These are phyloP conservation scores for Ophraella communa DNA, from an alignment of 2,888 invertebrate genomes.

Conservation along the genomic window DNA sequence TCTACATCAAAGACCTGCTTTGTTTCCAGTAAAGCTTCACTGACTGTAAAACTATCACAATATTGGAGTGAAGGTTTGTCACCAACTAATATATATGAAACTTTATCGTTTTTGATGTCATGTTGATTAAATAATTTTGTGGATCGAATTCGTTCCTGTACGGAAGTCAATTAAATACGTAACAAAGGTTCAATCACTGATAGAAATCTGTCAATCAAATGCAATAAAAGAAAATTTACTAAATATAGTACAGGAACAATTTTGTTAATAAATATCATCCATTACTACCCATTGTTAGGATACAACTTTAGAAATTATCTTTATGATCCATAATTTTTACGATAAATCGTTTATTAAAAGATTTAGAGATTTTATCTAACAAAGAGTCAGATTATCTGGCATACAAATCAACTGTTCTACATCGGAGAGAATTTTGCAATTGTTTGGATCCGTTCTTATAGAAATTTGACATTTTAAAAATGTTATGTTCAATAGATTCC, in stretches of 20 bases:
- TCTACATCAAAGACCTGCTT: neutral
- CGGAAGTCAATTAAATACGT: neutral
- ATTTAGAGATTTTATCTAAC: neutral
- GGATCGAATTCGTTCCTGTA: too few relatives aligned
- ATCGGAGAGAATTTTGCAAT: neutral
- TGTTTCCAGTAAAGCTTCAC: neutral
- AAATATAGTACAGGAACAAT: too few relatives aligned
- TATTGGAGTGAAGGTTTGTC: neutral
- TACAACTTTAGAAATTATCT: too few relatives aligned
- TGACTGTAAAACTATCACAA: neutral
- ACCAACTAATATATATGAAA: too few relatives aligned
- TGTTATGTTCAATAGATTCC: neutral
- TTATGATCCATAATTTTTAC: too few relatives aligned
- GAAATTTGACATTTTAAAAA: neutral
- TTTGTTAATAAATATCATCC: too few relatives aligned
- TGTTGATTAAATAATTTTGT: too few relatives aligned
- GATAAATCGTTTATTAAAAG: too few relatives aligned
- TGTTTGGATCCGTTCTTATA: neutral
- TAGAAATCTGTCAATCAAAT: too few relatives aligned
- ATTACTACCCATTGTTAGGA: too few relatives aligned
- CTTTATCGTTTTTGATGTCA: too few relatives aligned
- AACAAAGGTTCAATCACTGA: neutral
- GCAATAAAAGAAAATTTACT: too few relatives aligned
- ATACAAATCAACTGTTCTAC: neutral
- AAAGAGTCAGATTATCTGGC: neutral